A percentile compares a stretch with the other conserved stretches of the same genome.
phyloP scores from a whole-genome alignment of 2,113 vertebrate genomes.

The Eira barbara region DNA sequence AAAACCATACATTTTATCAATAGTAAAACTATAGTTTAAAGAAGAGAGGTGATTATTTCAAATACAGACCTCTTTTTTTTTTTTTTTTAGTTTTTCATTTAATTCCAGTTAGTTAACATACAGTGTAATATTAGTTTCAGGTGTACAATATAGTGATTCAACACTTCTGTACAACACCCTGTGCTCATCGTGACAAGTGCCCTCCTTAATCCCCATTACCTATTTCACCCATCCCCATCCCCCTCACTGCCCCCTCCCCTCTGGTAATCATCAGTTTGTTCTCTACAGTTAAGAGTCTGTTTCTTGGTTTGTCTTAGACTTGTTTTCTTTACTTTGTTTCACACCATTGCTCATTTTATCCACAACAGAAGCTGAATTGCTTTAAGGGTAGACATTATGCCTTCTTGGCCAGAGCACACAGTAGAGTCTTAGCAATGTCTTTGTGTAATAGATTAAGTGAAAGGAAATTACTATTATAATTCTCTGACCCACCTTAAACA shows the following conservation, averaged over 20 bases:
- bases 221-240: background rate
- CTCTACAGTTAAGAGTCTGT: background rate
- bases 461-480: background rate
- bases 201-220: background rate
- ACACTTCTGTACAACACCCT: background rate
- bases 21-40: background rate
- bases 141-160: background rate
- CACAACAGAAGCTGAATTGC: background rate
- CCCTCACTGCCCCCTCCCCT: background rate
- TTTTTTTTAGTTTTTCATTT: background rate
- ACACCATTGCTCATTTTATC: background rate
- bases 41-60: slow-evolving; percentile 7
- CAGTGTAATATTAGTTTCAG: background rate
- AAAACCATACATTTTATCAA: background rate
- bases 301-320: background rate
- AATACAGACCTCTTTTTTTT: background rate
- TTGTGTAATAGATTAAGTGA: background rate
- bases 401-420: background rate
- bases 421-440: background rate
- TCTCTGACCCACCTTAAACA: background rate
- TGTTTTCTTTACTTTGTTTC: background rate
- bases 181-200: background rate
- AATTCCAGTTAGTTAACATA: background rate
- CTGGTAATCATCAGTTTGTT: background rate
- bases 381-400: background rate